Conservation (phyloP, 1,140 invertebrate genomes). For the Anagrus nilaparvatae region DNA sequence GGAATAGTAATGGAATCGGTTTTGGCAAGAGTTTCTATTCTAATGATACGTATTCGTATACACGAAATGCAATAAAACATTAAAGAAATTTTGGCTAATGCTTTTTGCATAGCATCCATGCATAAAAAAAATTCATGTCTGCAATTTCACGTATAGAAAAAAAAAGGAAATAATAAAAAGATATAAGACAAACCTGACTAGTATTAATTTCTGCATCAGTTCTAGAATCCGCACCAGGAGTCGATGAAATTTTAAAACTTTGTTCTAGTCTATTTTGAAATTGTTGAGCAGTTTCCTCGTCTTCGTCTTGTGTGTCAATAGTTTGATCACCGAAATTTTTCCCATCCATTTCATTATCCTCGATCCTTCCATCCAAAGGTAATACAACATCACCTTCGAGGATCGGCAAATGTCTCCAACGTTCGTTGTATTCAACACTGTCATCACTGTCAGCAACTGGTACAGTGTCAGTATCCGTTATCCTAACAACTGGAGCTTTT, state of each 20-base stretch:
- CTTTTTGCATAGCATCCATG: background rate
- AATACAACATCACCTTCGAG: constrained; percentile 37
- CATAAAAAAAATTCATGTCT: no score
- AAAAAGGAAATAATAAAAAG: constrained; percentile 1
- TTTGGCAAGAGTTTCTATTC: constrained; percentile 6
- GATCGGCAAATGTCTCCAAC: constrained; percentile 27
- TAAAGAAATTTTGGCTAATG: background rate
- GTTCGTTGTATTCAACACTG: constrained; percentile 36
- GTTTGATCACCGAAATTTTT: constrained; percentile 31
- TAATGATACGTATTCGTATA: constrained; percentile 11
- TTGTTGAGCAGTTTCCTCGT: constrained; percentile 32
- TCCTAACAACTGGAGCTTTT: constrained; percentile 38
- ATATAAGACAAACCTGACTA: constrained; percentile 42
- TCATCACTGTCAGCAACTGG: constrained; percentile 41
- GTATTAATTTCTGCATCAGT: constrained; percentile 57
- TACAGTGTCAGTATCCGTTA: constrained; percentile 38
- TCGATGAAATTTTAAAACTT: constrained; percentile 26
- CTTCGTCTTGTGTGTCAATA: constrained; percentile 31
- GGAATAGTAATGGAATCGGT: background rate
- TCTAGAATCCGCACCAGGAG: constrained; percentile 44
- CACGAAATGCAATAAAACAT: constrained; percentile 12
- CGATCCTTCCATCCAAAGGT: constrained; percentile 37
- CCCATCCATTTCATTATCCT: constrained; percentile 37
- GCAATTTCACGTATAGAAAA: background rate
- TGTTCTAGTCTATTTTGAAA: constrained; percentile 48